These are phyloP conservation scores for Peromyscus maniculatus DNA, from an alignment of 2,113 vertebrate species.

Conservation along the genomic window DNA sequence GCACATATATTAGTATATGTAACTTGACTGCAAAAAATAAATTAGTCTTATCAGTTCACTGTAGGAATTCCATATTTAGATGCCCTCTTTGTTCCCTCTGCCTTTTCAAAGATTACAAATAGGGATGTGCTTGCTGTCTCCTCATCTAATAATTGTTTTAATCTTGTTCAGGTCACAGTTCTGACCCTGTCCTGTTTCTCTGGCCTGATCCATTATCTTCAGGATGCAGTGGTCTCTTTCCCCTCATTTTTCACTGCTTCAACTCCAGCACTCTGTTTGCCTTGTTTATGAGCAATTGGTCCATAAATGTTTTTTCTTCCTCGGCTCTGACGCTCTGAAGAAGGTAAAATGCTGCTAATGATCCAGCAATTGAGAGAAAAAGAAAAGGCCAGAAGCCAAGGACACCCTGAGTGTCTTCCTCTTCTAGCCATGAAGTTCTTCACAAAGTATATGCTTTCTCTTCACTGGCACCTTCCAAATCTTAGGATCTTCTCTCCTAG, in stretches of 20 bases:
- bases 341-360: background rate
- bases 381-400: background rate
- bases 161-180: fast-evolving
- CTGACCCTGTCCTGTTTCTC: background rate
- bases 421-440: background rate
- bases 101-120: background rate
- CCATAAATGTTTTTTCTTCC: background rate
- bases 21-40: background rate
- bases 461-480: background rate
- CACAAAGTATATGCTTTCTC: background rate
- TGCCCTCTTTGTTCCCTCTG: background rate
- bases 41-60: background rate
- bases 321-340: background rate
- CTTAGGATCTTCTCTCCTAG: background rate
- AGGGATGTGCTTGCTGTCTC: background rate
- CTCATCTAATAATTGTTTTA: background rate
- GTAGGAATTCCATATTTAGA: background rate
- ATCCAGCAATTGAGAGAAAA: background rate
- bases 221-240: background rate
- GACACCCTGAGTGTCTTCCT: background rate
- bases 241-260: background rate
- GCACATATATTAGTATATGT: background rate
- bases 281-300: background rate
- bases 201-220: background rate
- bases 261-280: background rate